A percentile compares a stretch with the other conserved stretches of the same genome.
Conservation (phyloP, 23 tunicate species). For the Trididemnum nubilum region DNA sequence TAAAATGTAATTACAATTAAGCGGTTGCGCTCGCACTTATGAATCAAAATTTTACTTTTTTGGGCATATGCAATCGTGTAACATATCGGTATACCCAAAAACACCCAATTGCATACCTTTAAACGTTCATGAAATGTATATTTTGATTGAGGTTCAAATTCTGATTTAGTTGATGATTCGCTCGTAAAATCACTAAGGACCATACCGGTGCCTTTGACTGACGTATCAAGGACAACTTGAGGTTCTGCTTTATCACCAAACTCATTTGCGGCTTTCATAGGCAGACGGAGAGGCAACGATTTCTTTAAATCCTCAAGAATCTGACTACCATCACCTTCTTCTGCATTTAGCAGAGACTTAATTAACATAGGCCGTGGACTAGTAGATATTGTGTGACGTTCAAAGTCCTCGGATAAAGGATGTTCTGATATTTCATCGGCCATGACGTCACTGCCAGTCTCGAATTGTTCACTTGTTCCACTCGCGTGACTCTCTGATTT, state of each 20-base stretch:
- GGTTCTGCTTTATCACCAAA: slow-evolving; percentile 20
- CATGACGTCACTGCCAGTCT: background rate
- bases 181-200: slow-evolving; percentile 58
- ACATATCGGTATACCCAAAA: too few relatives aligned
- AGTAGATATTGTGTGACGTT: too few relatives aligned
- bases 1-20: too few relatives aligned
- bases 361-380: slow-evolving; percentile 21
- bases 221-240: slow-evolving; percentile 7
- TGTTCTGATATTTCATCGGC: slow-evolving; percentile 42
- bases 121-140: too few relatives aligned
- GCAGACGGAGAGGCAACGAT: too few relatives aligned
- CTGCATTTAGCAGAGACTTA: background rate
- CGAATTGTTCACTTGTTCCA: background rate
- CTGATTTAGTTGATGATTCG: slow-evolving; percentile 21
- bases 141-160: slow-evolving; percentile 6
- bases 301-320: slow-evolving; percentile 20
- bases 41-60: too few relatives aligned
- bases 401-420: slow-evolving; percentile 14
- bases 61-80: too few relatives aligned
- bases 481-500: background rate
- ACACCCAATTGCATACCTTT: too few relatives aligned
- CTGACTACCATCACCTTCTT: background rate
- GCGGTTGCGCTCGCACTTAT: too few relatives aligned
- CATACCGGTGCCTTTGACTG: slow-evolving; percentile 40
- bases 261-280: background rate